Evolutionary conservation across 2,888 invertebrate genomes (phyloP).

Genomic region (Xestobium rufovillosum): DNA sequence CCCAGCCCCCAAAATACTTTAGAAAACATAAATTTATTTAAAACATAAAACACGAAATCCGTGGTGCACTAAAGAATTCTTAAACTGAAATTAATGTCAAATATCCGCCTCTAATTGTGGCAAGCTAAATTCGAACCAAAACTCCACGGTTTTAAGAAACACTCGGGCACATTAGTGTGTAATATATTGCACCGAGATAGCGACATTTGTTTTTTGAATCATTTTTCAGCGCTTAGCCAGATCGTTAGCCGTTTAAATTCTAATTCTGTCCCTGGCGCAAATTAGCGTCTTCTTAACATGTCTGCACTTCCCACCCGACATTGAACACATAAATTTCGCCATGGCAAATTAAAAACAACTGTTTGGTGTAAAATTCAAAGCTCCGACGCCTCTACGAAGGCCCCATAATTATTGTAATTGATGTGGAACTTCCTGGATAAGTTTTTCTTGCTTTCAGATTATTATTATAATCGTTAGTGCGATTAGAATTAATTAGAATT

Average conservation of each 20-base stretch:
- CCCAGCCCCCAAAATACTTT: no score
- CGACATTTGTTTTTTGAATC: constrained; percentile 32
- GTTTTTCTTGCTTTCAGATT: no score
- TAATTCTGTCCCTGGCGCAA: constrained; percentile 43
- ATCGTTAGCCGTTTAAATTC: constrained; percentile 45
- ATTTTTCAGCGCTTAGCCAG: constrained; percentile 41
- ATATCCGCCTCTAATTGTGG: constrained; percentile 36
- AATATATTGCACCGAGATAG: constrained; percentile 34
- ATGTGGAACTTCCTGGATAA: no score
- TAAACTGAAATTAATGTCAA: constrained; percentile 40
- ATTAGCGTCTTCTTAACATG: constrained; percentile 41
- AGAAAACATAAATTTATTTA: no score
- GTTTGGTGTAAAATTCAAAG: constrained; percentile 38
- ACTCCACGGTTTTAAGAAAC: constrained; percentile 26
- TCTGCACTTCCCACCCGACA: constrained; percentile 40
- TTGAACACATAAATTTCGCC: constrained; percentile 39
- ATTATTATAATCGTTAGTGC: no score
- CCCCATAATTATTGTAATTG: no score
- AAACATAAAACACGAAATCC: no score
- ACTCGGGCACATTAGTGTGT: constrained; percentile 26
- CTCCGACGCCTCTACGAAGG: constrained; percentile 23
- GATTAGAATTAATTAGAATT: no score
- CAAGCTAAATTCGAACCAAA: constrained; percentile 29
- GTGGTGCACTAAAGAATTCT: constrained; percentile 33
- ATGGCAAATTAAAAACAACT: constrained; percentile 45